Conservation (phyloP, 2,113 vertebrate species). For the Rhadina sibilatrix region DNA sequence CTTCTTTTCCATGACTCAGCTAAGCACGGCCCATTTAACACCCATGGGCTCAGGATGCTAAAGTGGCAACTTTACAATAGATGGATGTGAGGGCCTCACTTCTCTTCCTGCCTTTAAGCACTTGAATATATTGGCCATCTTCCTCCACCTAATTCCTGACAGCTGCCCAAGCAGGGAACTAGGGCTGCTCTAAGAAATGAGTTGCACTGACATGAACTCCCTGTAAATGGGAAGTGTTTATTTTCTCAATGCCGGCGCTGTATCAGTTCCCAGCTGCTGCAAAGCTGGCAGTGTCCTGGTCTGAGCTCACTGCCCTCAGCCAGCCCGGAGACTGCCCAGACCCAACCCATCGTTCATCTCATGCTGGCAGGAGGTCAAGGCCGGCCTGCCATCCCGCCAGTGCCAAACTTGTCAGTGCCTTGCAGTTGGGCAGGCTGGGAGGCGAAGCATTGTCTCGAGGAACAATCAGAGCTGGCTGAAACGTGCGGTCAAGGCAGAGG, state of each 20-base stretch:
- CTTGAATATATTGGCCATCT: constrained; percentile 56
- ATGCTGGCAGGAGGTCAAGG: not conserved
- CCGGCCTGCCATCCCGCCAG: not conserved
- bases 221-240: constrained; percentile 9
- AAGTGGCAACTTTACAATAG: constrained; percentile 70
- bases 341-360: not conserved
- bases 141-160: constrained; percentile 64
- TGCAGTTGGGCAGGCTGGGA: not conserved
- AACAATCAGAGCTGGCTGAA: constrained; percentile 13
- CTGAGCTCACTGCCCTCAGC: not conserved
- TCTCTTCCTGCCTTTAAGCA: constrained; percentile 63
- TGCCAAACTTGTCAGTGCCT: not conserved
- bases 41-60: constrained; percentile 61
- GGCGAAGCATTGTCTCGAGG: not conserved
- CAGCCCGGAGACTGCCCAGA: not conserved
- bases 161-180: constrained; percentile 53
- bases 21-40: constrained; percentile 26
- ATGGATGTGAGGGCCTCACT: constrained; percentile 64
- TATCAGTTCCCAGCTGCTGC: not conserved
- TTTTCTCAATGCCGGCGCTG: not conserved
- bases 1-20: constrained; percentile 66
- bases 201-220: constrained; percentile 11
- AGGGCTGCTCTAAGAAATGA: not conserved
- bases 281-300: not conserved
- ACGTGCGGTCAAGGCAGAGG: not conserved